Base-by-base conservation (phyloP, 2,113 vertebrate species). In the Mellivora capensis region DNA sequence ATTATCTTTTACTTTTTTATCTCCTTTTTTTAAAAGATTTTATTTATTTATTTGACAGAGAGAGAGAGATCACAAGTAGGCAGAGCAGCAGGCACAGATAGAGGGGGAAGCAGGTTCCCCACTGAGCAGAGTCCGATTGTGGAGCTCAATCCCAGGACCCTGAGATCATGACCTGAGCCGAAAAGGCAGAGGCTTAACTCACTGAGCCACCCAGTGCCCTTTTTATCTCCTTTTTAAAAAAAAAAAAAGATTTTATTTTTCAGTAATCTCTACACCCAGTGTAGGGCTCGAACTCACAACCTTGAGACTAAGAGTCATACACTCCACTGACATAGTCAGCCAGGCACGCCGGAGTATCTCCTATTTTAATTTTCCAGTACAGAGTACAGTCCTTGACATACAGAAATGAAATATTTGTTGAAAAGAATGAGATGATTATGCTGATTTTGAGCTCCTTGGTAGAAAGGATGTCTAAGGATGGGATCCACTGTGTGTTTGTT, bases 361-460 rank as follows among this genome's bases (percentile, higher is more conserved):
- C 62, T 89, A 37, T 74, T 87, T 85, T 29, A 81, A 61, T 93
- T 17, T 52, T 62, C 44, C 57, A 34, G 71, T 91, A 87, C 23
- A 57, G 57, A 44, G 31, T 81, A 47, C 4, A 64, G 21, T 49
- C 90, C 39, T 93, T 84, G 69, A 91, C 82, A 42, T 17, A 72
- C 7, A 80, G 84, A 89, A 85, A 86, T 77, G n/a, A 94, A 95
- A 34, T 91, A 67, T 59, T 91, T 90, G 49, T 76, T 61, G 34
- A 57, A 71, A 87, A 92, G 57, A 71, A 84, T 39, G 37, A 87
- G 20, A 31, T 84, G 84, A 83, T 87, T 64, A 39, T 25, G 52
- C 72, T 86, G 44, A 91, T 93, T 92, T 86, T 96, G 59, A 94
- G 49, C 61, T 84, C 14, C 1, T 88, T 80, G 25, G 39, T 79